Evolutionary conservation across 2,113 vertebrate species (phyloP), one percentile per base, ranked within the genome.

Genomic region (Chauna torquata): DNA sequence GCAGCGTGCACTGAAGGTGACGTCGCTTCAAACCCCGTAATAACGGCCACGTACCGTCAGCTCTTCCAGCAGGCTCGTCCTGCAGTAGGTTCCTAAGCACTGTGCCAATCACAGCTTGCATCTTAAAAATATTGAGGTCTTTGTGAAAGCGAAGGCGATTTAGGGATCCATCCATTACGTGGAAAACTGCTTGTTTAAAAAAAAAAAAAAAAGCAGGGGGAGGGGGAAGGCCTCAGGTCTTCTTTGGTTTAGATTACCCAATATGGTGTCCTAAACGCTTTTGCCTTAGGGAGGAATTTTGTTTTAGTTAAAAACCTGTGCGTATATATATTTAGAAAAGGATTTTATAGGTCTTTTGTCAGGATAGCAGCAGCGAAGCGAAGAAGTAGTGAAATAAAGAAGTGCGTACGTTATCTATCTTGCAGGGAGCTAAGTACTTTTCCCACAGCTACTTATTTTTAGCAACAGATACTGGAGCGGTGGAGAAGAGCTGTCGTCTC

Each of bases 21-120:
- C 11, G 16, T 6, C 4, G 12, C 49, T 62, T 65, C 7, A 3
- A 36, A 34, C 71, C 17, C 34, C 0, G 1, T 19, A 65, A 34
- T 61, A 61, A 38, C 30, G 13, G 0, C 49, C 49, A 2, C 0
- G 1, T 44, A 2, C 12, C 0, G 6, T 23, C 16, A 7, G 2
- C 27, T 52, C 17, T 57, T 40, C 66, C 30, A 27, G 45, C 17
- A 3, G 44, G 27, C 15, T 6, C 0, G 5, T 58, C 19, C 38
- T 50, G 62, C 1, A 2, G 5, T 4, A 12, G 0, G 11, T 23
- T 25, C 34, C 16, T 19, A 50, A 42, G 57, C 58, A 5, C 62
- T 28, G 16, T 34, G 18, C n/a, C 25, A 24, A 28, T 32, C 2
- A 8, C 18, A 86, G 52, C 40, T 55, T 19, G 44, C 12, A 3